Base-by-base conservation (phyloP, 2,113 vertebrate species). In the Cynocephalus volans region DNA sequence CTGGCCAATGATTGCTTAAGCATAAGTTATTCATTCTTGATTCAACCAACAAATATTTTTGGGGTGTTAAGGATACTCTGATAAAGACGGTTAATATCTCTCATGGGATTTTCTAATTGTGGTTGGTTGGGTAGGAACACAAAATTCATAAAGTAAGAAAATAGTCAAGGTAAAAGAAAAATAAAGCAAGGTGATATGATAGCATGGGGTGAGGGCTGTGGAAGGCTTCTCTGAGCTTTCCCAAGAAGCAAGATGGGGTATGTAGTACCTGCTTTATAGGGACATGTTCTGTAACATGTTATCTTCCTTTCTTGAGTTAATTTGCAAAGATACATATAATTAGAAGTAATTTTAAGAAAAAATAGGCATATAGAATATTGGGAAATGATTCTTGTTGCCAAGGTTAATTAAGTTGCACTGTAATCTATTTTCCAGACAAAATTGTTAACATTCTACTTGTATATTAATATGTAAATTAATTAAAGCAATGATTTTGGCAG, bases 281-380 rank as follows among this genome's bases (percentile, higher is more conserved):
- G 67, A 54, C 18, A 3, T 62, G 54, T 50, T 21, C 60, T 45
- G 1, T 36, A 65, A 18, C 62, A 24, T 26, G 36, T 0, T 8
- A 0, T 81, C 60, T 69, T 88, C 11, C 24, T 65, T 45, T 54
- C 11, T 19, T 81, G 75, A 13, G 18, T 21, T 36, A 54, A 60
- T 54, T 80, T 95, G n/a, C 31, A 90, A 56, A 64, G 8, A 28
- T 33, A 31, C 14, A 2, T 62, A 18, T 50, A 26, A 75, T 28
- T 72, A 75, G 31, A 80, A 69, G 14, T 82, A 48, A 81, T 31
- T 96, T 82, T 95, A 69, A 36, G 50, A 41, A 31, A 81, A 82
- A 90, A 50, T 76, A 56, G 31, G n/a, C n/a, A 50, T 36, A 23
- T 28, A 50, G 41, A 87, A 23, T 67, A 56, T 28, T 72, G 13